Evolutionary conservation across 2,888 invertebrate species (phyloP), one percentile per base, ranked within the genome.

Genomic region (Bellardia pandia): DNA sequence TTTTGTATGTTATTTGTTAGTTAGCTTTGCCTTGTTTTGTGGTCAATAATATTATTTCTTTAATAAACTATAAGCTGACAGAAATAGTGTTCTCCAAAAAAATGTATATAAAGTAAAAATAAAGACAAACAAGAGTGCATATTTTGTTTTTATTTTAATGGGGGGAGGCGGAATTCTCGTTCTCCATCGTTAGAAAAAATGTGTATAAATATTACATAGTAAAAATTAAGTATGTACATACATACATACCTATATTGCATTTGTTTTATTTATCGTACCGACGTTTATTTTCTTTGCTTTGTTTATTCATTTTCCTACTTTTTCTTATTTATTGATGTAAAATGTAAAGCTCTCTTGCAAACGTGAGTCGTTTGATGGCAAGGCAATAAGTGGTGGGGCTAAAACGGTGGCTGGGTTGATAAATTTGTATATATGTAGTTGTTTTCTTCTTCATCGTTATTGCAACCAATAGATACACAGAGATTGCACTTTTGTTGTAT

Each of bases 391-490:
- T 40, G 62, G 78, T 42, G 33, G 53, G n/a, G 51, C 33, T 42
- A 16, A n/a, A 45, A 45, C 45, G 13, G 30, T 23, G 68, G 60
- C 40, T 51, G 53, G 56, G 42, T 66, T 66, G 13, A 42, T 42
- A 72, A 33, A 69, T 69, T 16, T 48, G 30, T 51, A 68, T 42
- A n/a, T 58, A 37, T 14, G 30, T 45, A 40, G 37, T 71, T 69
- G 58, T 78, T 72, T 64, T 62, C 16, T 56, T 79, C 53, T 72
- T 68, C 45, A 7, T 78, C 62, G 75, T 48, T 66, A 48, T 53
- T 82, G 78, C 74, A 75, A 62, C 69, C 74, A 74, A 83, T 83
- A 83, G 69, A 79, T 71, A 86, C 82, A 82, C 62, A 77, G 37
- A 82, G 48, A 80, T 86, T 83, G 79, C 75, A 79, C 53, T 79